Percentiles rank a stretch among this genome's conserved stretches.
Evolutionary conservation across 2,113 vertebrate species (phyloP).

Genomic region (Datnioides undecimradiatus): DNA sequence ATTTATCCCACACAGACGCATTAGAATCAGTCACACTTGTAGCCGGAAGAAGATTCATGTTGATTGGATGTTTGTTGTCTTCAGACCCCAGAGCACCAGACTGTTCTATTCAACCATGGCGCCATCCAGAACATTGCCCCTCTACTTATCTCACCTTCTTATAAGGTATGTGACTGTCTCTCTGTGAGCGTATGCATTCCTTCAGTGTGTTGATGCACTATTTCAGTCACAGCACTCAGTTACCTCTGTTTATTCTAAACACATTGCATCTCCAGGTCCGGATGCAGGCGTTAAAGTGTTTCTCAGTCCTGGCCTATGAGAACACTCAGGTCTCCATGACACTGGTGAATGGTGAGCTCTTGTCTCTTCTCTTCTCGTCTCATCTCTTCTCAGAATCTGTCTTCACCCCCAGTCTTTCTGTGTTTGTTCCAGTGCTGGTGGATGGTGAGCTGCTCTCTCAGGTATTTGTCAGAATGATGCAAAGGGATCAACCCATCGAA

Average conservation of each 20-base stretch:
- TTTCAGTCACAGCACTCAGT: neutral
- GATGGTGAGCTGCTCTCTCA: constrained; percentile 95
- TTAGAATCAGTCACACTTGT: neutral
- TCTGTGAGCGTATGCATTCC: neutral
- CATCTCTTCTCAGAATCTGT: neutral
- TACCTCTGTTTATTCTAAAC: neutral
- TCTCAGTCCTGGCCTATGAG: constrained; percentile 98
- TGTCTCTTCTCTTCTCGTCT: constrained; percentile 34
- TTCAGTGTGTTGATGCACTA: neutral
- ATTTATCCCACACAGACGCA: constrained; percentile 33
- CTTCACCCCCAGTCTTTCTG: neutral
- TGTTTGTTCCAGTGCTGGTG: constrained; percentile 89
- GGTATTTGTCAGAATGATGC: constrained; percentile 99
- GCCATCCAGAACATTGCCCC: constrained; percentile 98
- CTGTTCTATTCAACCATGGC: constrained; percentile 95
- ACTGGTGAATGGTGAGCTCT: constrained; percentile 93
- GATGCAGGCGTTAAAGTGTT: constrained; percentile 99
- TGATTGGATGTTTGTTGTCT: constrained; percentile 38
- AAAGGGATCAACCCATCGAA: constrained; percentile 98
- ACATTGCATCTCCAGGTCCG: constrained; percentile 86
- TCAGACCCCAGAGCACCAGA: constrained; percentile 98
- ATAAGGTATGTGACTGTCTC: constrained; percentile 87
- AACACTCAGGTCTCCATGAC: constrained; percentile 98
- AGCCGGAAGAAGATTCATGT: neutral
- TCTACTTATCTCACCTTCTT: constrained; percentile 92